These are phyloP conservation scores for Mythimna lalbum DNA, from an alignment of 2,888 invertebrate genomes.

Conservation along the genomic window DNA sequence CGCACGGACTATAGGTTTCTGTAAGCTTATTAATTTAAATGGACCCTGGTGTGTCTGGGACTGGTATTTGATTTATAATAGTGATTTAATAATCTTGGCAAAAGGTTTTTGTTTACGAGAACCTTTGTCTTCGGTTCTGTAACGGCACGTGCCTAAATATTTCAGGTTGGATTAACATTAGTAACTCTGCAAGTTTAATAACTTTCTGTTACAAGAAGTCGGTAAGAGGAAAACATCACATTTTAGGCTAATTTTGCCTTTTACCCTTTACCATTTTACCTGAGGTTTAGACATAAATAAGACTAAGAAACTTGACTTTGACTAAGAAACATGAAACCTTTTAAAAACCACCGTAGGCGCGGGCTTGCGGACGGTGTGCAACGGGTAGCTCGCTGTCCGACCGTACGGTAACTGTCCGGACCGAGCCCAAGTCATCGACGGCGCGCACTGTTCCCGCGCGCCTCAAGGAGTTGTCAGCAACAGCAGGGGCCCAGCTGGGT, in stretches of 20 bases:
- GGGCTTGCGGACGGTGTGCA: too few species aligned
- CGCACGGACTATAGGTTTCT: slow-evolving; percentile 10
- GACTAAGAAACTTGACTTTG: too few species aligned
- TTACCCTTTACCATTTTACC: background rate
- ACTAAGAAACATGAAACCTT: too few species aligned
- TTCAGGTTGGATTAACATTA: background rate
- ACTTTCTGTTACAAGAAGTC: background rate
- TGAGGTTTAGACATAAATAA: too few species aligned
- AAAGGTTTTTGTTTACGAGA: slow-evolving; percentile 1
- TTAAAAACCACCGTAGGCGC: too few species aligned
- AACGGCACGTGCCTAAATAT: background rate
- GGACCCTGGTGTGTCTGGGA: slow-evolving; percentile 6
- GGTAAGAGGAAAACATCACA: background rate
- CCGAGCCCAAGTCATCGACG: too few species aligned
- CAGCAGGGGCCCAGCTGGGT: too few species aligned
- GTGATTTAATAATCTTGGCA: slow-evolving; percentile 5
- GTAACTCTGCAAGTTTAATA: background rate
- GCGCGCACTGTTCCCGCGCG: too few species aligned
- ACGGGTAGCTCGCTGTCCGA: too few species aligned
- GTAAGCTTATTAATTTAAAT: slow-evolving; percentile 23
- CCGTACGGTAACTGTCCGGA: too few species aligned
- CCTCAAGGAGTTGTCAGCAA: too few species aligned
- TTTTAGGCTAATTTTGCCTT: background rate
- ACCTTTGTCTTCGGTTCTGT: background rate
- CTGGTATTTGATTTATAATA: background rate